phyloP scores from a whole-genome alignment of 2,888 invertebrate species.

The Carabus problematicus region DNA sequence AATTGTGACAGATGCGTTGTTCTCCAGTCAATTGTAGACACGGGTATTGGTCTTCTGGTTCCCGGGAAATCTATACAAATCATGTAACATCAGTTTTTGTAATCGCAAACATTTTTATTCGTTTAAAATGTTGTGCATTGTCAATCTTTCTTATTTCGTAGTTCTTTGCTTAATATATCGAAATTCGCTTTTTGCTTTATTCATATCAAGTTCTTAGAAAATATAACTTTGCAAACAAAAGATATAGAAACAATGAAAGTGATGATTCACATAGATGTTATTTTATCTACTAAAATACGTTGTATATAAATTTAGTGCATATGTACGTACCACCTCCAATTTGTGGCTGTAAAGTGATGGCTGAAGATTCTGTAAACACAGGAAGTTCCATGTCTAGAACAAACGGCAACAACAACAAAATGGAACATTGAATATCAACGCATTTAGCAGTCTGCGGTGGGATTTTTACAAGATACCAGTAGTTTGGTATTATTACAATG shows the following conservation, averaged over 20 bases:
- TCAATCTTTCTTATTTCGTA: too few relatives aligned
- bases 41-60: slow-evolving; percentile 65
- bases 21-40: slow-evolving; percentile 68
- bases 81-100: too few relatives aligned
- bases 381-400: slow-evolving; percentile 46
- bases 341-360: slow-evolving; percentile 43
- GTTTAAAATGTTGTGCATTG: too few relatives aligned
- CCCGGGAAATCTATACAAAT: slow-evolving; percentile 45
- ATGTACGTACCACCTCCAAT: slow-evolving; percentile 26
- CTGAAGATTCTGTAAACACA: slow-evolving; percentile 45
- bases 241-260: too few relatives aligned
- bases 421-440: too few relatives aligned
- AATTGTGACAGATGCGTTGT: slow-evolving; percentile 66
- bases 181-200: too few relatives aligned
- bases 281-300: not conserved
- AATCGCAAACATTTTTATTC: too few relatives aligned
- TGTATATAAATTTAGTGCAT: not conserved
- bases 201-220: too few relatives aligned
- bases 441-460: too few relatives aligned
- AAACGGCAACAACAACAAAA: not conserved
- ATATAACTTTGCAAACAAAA: not conserved
- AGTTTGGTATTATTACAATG: too few relatives aligned
- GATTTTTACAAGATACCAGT: too few relatives aligned
- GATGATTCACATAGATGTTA: slow-evolving; percentile 2
- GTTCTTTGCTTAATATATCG: too few relatives aligned